Evolutionary conservation across 1,140 invertebrate species (phyloP).

Genomic region (Megalopta genalis): DNA sequence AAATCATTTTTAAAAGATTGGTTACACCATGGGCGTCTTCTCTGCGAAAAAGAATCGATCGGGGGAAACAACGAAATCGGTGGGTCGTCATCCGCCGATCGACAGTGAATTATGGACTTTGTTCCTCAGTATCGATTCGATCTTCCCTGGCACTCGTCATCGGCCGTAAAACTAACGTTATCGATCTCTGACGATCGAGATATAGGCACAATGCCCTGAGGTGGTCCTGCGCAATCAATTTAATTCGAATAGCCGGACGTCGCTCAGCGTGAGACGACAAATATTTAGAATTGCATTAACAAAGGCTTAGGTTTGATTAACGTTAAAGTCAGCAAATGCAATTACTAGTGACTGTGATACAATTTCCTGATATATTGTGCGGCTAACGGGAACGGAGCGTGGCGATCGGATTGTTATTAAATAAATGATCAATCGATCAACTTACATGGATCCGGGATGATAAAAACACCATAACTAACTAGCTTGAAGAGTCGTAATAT

Average conservation of each 20-base stretch:
- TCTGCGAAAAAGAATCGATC: no score
- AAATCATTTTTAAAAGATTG: no score
- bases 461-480: not conserved
- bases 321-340: slow-evolving; percentile 33
- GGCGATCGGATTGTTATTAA: slow-evolving; percentile 5
- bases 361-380: slow-evolving; percentile 24
- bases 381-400: not conserved
- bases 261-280: slow-evolving; percentile 51
- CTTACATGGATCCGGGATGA: not conserved
- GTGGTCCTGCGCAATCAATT: slow-evolving; percentile 46
- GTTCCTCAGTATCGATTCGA: slow-evolving; percentile 28
- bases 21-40: no score
- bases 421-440: slow-evolving; percentile 5
- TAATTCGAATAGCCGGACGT: slow-evolving; percentile 42
- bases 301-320: slow-evolving; percentile 27
- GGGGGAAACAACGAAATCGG: not conserved
- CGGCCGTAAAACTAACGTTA: slow-evolving; percentile 28
- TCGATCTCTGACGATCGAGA: slow-evolving; percentile 46
- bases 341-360: slow-evolving; percentile 20
- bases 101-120: slow-evolving; percentile 31
- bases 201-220: slow-evolving; percentile 29
- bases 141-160: slow-evolving; percentile 30
- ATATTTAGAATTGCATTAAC: slow-evolving; percentile 51
- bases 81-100: not conserved
- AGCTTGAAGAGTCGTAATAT: not conserved